Evolutionary conservation across 1,140 invertebrate species (phyloP).

Genomic region (Atopsyche davidsoni): DNA sequence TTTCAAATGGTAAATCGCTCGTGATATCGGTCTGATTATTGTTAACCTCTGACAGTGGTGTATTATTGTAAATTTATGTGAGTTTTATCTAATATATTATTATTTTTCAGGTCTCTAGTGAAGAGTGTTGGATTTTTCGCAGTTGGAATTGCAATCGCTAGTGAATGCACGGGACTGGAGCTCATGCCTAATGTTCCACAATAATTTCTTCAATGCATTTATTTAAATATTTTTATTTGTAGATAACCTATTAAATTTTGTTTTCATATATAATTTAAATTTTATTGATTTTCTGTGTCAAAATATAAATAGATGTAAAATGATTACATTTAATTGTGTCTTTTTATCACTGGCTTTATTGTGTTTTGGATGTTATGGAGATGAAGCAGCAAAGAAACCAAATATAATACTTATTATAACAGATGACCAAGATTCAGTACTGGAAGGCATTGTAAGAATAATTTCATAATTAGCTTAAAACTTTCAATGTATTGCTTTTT

Average conservation of each 20-base stretch:
- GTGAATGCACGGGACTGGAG: constrained; percentile 60
- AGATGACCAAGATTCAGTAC: constrained; percentile 77
- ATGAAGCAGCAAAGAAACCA: constrained; percentile 35
- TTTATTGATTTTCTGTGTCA: neutral
- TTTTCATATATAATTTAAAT: constrained; percentile 10
- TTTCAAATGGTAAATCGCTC: constrained; percentile 24
- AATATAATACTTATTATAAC: constrained; percentile 79
- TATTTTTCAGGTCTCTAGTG: constrained; percentile 56
- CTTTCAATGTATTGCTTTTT: too few species aligned
- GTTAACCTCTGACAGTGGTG: neutral
- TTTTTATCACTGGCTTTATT: constrained; percentile 12
- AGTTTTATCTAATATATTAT: neutral
- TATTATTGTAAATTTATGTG: neutral
- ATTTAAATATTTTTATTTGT: neutral
- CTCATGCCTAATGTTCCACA: constrained; percentile 52
- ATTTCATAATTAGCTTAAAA: constrained; percentile 27
- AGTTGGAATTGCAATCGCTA: constrained; percentile 59
- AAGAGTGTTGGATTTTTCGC: constrained; percentile 64
- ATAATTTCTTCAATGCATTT: constrained; percentile 25
- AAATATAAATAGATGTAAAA: neutral
- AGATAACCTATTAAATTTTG: neutral
- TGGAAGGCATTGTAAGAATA: constrained; percentile 68
- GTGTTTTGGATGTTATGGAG: constrained; percentile 2
- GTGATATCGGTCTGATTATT: neutral
- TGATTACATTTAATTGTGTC: constrained; percentile 2